Evolutionary conservation across 2,113 vertebrate species (phyloP).

Genomic region (Thomomys bottae): DNA sequence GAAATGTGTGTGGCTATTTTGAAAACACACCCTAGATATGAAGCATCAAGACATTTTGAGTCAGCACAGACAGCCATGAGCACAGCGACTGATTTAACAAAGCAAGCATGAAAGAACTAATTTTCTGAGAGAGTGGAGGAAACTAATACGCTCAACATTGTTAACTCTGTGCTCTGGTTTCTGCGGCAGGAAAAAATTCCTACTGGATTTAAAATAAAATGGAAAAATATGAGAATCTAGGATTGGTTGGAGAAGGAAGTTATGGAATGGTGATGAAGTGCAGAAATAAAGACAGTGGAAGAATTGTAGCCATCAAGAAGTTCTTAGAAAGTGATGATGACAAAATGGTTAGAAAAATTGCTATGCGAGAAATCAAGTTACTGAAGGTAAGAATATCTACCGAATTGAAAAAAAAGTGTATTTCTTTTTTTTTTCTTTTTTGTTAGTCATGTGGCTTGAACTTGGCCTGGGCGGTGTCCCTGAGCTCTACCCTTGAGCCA

Average conservation of each 20-base stretch:
- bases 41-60: conserved; percentile 40
- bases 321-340: conserved; percentile 93
- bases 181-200: conserved; percentile 58
- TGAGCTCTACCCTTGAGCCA: too few species aligned
- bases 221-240: conserved; percentile 91
- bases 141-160: not conserved
- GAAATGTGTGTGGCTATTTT: conserved; percentile 28
- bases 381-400: conserved; percentile 80
- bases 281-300: conserved; percentile 88
- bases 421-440: too few species aligned
- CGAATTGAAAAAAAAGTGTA: not conserved
- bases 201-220: conserved; percentile 75
- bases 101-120: not conserved
- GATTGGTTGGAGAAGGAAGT: conserved; percentile 91
- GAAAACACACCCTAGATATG: conserved; percentile 3
- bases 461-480: too few species aligned
- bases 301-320: conserved; percentile 93
- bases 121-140: not conserved
- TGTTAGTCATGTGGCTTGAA: too few species aligned
- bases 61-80: not conserved
- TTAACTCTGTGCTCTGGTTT: conserved; percentile 50
- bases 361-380: conserved; percentile 86
- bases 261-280: conserved; percentile 93
- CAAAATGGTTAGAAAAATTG: conserved; percentile 91
- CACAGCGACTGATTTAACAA: not conserved